phyloP scores from a whole-genome alignment of 2,113 vertebrate species.

The human region DNA sequence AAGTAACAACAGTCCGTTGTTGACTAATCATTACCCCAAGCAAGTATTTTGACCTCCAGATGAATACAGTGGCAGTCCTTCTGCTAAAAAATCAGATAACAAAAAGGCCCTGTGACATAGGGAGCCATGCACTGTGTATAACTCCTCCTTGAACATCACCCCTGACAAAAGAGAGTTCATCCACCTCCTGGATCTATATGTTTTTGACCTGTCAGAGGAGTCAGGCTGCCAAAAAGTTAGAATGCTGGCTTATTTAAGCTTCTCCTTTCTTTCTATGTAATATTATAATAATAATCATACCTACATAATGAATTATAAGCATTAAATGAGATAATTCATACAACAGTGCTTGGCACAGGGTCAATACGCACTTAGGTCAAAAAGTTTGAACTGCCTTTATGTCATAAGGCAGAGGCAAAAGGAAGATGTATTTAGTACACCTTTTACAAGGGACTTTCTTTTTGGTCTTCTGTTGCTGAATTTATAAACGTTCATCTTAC shows the following conservation, averaged over 20 bases:
- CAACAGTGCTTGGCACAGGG: neutral
- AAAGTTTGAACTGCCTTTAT: neutral
- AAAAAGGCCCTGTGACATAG: neutral
- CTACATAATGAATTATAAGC: neutral
- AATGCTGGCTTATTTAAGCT: neutral
- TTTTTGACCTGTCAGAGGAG: neutral
- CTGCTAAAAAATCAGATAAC: neutral
- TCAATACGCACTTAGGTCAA: neutral
- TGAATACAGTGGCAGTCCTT: neutral
- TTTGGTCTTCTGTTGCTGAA: neutral
- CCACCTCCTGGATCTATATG: neutral
- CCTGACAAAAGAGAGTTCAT: neutral
- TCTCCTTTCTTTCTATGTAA: neutral
- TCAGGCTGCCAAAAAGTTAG: neutral
- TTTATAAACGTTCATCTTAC: constrained; percentile 21
- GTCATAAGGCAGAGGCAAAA: neutral
- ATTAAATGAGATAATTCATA: neutral
- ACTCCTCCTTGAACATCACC: neutral
- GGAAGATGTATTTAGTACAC: neutral
- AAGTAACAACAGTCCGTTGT: neutral
- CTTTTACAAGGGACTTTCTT: neutral
- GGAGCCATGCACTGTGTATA: neutral
- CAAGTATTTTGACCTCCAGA: neutral
- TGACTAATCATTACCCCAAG: neutral
- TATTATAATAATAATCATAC: no score